Base-by-base conservation (phyloP, 2,113 vertebrate species). In the Periophthalmodon schlosseri region DNA sequence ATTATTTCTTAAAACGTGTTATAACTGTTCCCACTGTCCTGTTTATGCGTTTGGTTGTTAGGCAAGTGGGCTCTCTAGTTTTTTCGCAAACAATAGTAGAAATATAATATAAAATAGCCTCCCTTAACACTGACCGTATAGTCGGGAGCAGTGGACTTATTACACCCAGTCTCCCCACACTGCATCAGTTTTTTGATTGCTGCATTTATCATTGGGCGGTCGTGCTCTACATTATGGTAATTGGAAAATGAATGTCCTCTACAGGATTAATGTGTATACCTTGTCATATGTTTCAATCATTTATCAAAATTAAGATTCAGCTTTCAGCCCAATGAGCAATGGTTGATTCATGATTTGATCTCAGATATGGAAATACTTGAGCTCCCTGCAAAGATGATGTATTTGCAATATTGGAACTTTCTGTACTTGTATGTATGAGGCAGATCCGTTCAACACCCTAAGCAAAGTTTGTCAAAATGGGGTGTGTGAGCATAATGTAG, bases 241-340 rank as follows among this genome's bases (percentile, higher is more conserved):
- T 92, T 88, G 86, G 90, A 91, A 92, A 93, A 94, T 91, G 88
- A 91, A 88, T 91, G 90, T 88, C 91, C 88, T 91, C 89, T 76
- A 70, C 83, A 86, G 91, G 91, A 93, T 92, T 91, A 92, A 94
- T 93, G 91, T 80, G 88, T 91, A 87, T 92, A 91, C 86, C 86
- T 86, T 91, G 90, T 92, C 91, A 87, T 90, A 91, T 75, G 83
- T 91, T 91, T 90, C 86, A 91, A 93, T 92, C 88, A 91, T 93
- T 92, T 90, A 91, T 92, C 93, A 90, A 88, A 89, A 92, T 93
- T 91, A 92, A 87, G 86, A 83, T 79, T 85, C 54, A 23, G 78
- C 78, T 81, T 87, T 84, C 81, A 85, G 83, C 82, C 84, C 80
- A 76, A 15, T 69, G 81, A 73, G 72, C 70, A 54, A 74, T 50